Percentiles rank a stretch among this genome's conserved stretches.
Conservation (phyloP, 2,797 vertebrate genomes). For the Nothura maculosa region DNA sequence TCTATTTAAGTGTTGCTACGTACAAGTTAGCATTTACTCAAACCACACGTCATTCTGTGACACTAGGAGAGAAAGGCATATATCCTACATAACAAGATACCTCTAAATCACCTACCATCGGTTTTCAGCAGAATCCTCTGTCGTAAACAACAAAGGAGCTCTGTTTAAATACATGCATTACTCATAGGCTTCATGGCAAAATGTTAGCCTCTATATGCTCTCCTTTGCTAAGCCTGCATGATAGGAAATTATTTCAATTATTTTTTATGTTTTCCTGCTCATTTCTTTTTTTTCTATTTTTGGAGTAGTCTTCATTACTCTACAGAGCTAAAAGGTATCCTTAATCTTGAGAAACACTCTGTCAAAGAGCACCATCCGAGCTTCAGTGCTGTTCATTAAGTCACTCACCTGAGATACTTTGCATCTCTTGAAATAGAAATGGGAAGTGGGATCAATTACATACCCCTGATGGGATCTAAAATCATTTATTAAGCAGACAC, state of each 20-base stretch:
- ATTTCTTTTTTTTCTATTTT: constrained; percentile 11
- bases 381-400: not conserved
- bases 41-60: accelerated
- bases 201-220: not conserved
- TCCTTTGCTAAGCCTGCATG: not conserved
- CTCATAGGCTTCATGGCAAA: not conserved
- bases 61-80: not conserved
- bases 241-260: not conserved
- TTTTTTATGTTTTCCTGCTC: not conserved
- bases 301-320: not conserved
- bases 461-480: not conserved
- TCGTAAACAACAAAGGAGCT: not conserved
- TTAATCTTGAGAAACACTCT: not conserved
- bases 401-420: not conserved
- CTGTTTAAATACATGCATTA: not conserved
- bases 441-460: not conserved
- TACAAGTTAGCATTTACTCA: not conserved
- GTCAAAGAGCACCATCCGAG: not conserved
- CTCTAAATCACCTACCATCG: not conserved
- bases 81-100: not conserved
- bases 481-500: constrained; percentile 18
- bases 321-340: not conserved
- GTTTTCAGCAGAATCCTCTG: not conserved
- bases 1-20: not conserved
- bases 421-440: not conserved